phyloP scores from a whole-genome alignment of 2,888 invertebrate species.

The Aleiodes testaceus region DNA sequence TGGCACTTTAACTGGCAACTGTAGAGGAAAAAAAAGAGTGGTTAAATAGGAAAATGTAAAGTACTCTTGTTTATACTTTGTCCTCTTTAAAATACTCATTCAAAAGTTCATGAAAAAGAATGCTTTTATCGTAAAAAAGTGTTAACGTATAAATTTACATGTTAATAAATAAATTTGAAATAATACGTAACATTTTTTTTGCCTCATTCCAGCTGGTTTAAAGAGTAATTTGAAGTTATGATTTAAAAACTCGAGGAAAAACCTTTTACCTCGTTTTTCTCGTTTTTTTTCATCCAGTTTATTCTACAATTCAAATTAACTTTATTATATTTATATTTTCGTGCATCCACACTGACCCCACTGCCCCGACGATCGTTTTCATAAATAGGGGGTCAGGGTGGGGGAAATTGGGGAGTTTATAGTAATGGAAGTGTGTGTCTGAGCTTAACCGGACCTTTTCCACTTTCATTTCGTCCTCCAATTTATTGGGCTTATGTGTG shows the following conservation, averaged over 20 bases:
- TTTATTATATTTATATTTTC: too few relatives aligned
- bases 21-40: not conserved
- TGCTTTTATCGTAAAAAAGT: not conserved
- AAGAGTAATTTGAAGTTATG: too few relatives aligned
- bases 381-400: conserved; percentile 11
- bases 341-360: too few relatives aligned
- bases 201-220: too few relatives aligned
- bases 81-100: not conserved
- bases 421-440: conserved; percentile 2
- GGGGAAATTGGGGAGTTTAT: conserved; percentile 14
- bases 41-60: not conserved
- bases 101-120: not conserved
- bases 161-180: too few relatives aligned
- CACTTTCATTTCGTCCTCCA: conserved; percentile 48
- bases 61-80: conserved; percentile 5
- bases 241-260: too few relatives aligned
- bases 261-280: too few relatives aligned
- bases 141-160: not conserved
- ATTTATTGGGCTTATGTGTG: conserved; percentile 51
- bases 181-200: too few relatives aligned
- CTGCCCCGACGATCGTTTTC: not conserved
- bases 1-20: conserved; percentile 1
- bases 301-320: too few relatives aligned
- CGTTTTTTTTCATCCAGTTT: too few relatives aligned
- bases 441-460: conserved; percentile 25